phyloP scores from a whole-genome alignment of 2,797 vertebrate genomes.

The Picus viridis region DNA sequence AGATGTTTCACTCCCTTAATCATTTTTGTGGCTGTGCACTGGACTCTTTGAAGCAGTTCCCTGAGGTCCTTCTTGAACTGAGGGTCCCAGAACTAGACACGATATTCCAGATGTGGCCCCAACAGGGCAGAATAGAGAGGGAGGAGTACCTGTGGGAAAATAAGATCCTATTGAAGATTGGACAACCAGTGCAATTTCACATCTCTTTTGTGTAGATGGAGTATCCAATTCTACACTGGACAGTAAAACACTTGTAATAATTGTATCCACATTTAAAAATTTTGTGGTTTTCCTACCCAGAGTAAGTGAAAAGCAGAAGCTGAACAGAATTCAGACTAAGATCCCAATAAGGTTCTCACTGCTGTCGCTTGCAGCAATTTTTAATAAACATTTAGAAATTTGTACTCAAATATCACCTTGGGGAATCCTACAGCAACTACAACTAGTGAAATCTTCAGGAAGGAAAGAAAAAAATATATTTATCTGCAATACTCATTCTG shows the following conservation, averaged over 20 bases:
- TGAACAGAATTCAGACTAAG: background rate
- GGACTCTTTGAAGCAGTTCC: too few species aligned
- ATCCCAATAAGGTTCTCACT: background rate
- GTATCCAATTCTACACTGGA: background rate
- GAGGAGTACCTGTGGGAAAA: background rate
- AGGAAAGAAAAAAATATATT: background rate
- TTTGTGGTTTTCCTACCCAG: background rate
- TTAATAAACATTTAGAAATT: background rate
- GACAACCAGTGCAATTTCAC: background rate
- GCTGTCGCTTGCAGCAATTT: background rate
- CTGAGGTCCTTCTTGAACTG: too few species aligned
- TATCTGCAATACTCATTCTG: background rate
- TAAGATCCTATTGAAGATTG: background rate
- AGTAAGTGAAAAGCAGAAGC: background rate
- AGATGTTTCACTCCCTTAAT: too few species aligned
- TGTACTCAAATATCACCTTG: background rate
- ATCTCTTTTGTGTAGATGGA: background rate
- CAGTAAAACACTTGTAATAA: background rate
- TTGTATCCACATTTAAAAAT: background rate
- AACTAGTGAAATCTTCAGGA: background rate
- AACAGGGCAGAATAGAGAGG: too few species aligned
- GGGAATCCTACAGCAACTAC: background rate
- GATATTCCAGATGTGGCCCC: too few species aligned
- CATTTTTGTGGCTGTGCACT: too few species aligned
- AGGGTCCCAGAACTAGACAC: too few species aligned